A percentile compares a stretch with the other conserved stretches of the same genome.
phyloP scores from a whole-genome alignment of 2,797 vertebrate genomes.

The Prunella strophiata region DNA sequence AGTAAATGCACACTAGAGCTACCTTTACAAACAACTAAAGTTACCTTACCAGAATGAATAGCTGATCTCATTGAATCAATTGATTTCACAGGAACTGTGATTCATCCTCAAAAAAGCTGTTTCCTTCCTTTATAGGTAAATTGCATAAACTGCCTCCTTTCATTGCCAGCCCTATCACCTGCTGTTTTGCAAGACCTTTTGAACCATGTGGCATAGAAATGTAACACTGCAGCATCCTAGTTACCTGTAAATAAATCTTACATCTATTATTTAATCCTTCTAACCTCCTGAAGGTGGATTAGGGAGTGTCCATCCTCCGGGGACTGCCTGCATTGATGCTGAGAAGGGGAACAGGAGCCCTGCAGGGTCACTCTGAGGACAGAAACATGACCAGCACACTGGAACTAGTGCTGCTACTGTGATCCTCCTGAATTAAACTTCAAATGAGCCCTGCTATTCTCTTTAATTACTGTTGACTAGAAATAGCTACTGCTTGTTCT shows the following conservation, averaged over 20 bases:
- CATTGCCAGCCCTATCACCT: neutral
- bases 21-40: neutral
- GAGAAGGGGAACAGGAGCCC: constrained; percentile 52
- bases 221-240: neutral
- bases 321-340: constrained; percentile 51
- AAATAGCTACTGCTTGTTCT: constrained; percentile 20
- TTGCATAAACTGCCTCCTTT: constrained; percentile 3
- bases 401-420: constrained; percentile 12
- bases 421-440: constrained; percentile 67
- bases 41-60: neutral
- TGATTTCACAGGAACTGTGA: neutral
- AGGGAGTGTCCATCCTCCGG: constrained; percentile 24
- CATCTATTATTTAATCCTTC: constrained; percentile 64
- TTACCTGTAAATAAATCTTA: constrained; percentile 72
- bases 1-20: neutral
- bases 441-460: constrained; percentile 47
- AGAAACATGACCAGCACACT: constrained; percentile 56
- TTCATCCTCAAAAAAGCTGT: neutral
- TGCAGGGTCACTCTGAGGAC: constrained; percentile 63
- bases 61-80: neutral
- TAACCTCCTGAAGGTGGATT: constrained; percentile 33
- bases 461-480: constrained; percentile 16
- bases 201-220: constrained; percentile 32
- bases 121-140: neutral
- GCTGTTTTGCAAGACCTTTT: constrained; percentile 22